These are phyloP conservation scores for Ailurus styani DNA, from an alignment of 2,113 vertebrate species.

Conservation along the genomic window DNA sequence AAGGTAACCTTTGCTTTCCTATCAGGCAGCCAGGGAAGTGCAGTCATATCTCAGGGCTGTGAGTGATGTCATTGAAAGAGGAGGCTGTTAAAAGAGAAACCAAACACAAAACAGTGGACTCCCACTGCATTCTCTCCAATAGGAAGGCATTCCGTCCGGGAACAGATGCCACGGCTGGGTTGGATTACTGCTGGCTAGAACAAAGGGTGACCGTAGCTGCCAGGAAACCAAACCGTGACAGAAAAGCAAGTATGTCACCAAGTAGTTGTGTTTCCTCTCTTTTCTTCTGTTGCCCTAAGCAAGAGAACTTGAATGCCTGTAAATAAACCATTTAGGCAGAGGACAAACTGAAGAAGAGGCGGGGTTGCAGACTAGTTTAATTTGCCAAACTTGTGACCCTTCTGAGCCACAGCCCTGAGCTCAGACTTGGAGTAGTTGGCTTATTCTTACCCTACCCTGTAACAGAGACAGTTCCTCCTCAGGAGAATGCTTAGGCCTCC, in stretches of 20 bases:
- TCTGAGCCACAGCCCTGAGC: background rate
- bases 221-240: background rate
- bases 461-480: background rate
- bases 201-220: background rate
- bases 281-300: background rate
- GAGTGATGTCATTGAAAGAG: slow-evolving; percentile 68
- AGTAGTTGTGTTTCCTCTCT: background rate
- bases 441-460: background rate
- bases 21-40: background rate
- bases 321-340: background rate
- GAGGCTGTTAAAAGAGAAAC: background rate
- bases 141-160: background rate
- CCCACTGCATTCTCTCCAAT: background rate
- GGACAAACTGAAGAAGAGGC: background rate
- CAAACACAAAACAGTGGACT: background rate
- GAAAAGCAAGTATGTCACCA: background rate
- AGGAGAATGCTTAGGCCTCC: background rate
- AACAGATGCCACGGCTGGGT: background rate
- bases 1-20: slow-evolving; percentile 50
- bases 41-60: background rate
- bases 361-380: background rate
- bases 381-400: background rate
- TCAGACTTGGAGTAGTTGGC: background rate
- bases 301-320: background rate
- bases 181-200: background rate